A percentile compares a stretch with the other conserved stretches of the same genome.
Evolutionary conservation across 2,888 invertebrate genomes (phyloP).

Genomic region (Drosophila dives): DNA sequence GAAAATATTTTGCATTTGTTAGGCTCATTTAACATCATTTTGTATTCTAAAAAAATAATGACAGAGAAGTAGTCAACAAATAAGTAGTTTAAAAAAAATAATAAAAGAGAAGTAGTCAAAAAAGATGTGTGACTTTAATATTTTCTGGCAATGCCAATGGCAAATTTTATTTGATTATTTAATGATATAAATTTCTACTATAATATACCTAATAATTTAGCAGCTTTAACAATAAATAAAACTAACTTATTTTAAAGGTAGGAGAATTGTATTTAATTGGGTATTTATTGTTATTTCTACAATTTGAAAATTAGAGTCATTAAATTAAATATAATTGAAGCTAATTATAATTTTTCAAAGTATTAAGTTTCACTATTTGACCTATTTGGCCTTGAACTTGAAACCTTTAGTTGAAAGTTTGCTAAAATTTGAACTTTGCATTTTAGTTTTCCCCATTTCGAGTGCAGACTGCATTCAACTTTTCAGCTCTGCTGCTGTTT

Average conservation of each 20-base stretch:
- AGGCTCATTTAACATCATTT: slow-evolving; percentile 25
- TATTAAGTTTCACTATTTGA: not conserved
- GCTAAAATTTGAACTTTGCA: slow-evolving; percentile 1
- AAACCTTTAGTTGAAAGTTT: not conserved
- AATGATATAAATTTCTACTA: not conserved
- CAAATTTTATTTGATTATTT: not conserved
- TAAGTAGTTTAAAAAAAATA: no score
- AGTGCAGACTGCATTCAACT: slow-evolving; percentile 29
- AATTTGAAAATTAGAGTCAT: not conserved
- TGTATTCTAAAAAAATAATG: not conserved
- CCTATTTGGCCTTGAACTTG: not conserved
- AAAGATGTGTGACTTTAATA: not conserved
- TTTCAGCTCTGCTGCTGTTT: slow-evolving; percentile 25
- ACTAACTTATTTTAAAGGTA: not conserved
- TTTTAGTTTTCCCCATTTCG: not conserved
- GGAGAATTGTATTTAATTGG: not conserved
- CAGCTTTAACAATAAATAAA: not conserved
- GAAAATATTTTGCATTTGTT: slow-evolving; percentile 30
- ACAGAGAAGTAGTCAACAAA: not conserved
- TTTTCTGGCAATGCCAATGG: not conserved
- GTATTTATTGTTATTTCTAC: not conserved
- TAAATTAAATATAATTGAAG: not conserved
- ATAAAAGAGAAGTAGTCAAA: not conserved
- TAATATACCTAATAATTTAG: not conserved
- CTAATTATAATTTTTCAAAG: not conserved